phyloP scores from a whole-genome alignment of 2,113 vertebrate genomes.

The Opisthocomus hoazin region DNA sequence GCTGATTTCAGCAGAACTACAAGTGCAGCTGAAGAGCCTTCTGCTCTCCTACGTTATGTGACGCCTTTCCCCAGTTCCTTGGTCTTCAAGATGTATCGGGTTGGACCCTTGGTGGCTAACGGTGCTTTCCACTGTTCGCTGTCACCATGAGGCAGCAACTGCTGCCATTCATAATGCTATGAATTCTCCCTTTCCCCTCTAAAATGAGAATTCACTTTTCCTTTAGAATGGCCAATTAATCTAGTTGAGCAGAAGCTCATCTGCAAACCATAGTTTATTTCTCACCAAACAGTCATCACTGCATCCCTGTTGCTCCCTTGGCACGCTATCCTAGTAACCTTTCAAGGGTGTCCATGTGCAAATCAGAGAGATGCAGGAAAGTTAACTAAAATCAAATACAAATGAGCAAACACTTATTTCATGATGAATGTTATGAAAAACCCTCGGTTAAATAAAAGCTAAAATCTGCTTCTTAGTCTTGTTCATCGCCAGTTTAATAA shows the following conservation, averaged over 20 bases:
- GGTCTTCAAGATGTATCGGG: background rate
- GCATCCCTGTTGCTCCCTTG: background rate
- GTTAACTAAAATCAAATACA: slow-evolving; percentile 43
- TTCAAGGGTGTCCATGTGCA: background rate
- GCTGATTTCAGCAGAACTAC: slow-evolving; percentile 19
- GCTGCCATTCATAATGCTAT: background rate
- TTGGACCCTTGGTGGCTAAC: background rate
- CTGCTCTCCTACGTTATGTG: background rate
- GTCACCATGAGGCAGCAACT: background rate
- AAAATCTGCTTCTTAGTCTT: background rate
- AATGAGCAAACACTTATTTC: slow-evolving; percentile 29
- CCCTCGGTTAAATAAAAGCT: background rate
- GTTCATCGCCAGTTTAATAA: background rate
- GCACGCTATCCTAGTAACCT: background rate
- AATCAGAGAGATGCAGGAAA: slow-evolving; percentile 2
- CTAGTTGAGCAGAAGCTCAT: background rate
- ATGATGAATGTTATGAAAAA: slow-evolving; percentile 8
- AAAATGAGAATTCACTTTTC: background rate
- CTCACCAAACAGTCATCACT: background rate
- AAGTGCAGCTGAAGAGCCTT: background rate
- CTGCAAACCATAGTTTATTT: background rate
- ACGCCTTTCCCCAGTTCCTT: background rate
- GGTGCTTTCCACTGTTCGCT: background rate
- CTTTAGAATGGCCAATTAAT: background rate
- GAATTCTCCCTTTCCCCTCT: background rate